phyloP scores from a whole-genome alignment of 1,140 invertebrate genomes.

The Proctacanthus coquilletti region DNA sequence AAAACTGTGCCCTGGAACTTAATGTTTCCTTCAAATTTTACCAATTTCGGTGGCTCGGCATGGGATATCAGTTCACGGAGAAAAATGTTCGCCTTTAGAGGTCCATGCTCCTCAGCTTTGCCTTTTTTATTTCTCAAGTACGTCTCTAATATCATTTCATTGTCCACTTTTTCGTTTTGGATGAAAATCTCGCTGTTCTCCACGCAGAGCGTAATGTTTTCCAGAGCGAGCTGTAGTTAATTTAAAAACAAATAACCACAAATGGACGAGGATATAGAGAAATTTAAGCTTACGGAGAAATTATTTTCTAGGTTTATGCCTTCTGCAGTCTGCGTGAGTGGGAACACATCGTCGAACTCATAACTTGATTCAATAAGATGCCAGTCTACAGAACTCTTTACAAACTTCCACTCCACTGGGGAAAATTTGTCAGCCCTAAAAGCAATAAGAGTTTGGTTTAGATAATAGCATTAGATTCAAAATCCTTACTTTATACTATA shows the following conservation, averaged over 20 bases:
- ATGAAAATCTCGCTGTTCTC: conserved; percentile 23
- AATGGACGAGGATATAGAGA: too few species aligned
- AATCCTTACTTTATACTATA: too few species aligned
- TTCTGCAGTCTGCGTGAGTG: conserved; percentile 14
- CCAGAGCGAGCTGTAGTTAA: conserved; percentile 13
- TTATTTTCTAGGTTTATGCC: conserved; percentile 26
- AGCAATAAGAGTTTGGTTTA: conserved; percentile 1
- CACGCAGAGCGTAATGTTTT: conserved; percentile 16
- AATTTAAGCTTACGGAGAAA: conserved; percentile 9
- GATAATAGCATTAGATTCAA: too few species aligned
- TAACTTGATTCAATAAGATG: conserved; percentile 22
- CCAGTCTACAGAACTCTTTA: conserved; percentile 25
- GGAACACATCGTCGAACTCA: conserved; percentile 23
- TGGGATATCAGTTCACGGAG: conserved; percentile 22
- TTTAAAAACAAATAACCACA: background rate
- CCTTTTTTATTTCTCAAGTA: conserved; percentile 18
- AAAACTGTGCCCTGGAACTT: conserved; percentile 19
- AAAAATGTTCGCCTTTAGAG: conserved; percentile 13
- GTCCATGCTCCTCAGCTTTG: conserved; percentile 9
- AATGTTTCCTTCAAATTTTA: conserved; percentile 19
- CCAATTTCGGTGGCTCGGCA: conserved; percentile 10
- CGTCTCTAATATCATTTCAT: conserved; percentile 17
- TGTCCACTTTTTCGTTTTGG: conserved; percentile 19
- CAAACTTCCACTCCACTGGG: conserved; percentile 20
- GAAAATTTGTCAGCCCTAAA: conserved; percentile 19